Base-by-base conservation (phyloP, 2,888 invertebrate genomes). In the Xestobium rufovillosum region DNA sequence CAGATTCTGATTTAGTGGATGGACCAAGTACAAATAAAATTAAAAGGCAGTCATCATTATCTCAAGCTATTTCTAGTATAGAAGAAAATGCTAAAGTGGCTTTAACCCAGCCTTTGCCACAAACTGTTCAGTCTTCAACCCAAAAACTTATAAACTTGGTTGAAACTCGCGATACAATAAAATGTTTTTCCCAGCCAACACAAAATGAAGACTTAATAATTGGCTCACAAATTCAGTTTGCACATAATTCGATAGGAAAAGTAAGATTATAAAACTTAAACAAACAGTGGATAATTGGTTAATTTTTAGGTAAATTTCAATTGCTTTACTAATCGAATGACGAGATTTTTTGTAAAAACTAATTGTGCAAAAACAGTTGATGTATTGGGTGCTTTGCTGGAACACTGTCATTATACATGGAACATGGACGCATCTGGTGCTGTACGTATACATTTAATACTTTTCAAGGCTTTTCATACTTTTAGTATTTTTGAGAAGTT, bases 261-360 rank as follows among this genome's bases (percentile, higher is more conserved):
- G 56, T 54, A 44, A 35, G 33, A 41, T 33, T 26, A 11, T n/a
- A n/a, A n/a, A n/a, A n/a, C n/a, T n/a, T n/a, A n/a, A n/a, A n/a
- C n/a, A n/a, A n/a, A n/a, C n/a, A n/a, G n/a, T n/a, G n/a, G n/a
- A n/a, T n/a, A n/a, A n/a, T n/a, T n/a, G n/a, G n/a, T n/a, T n/a
- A n/a, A n/a, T 40, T 65, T 65, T 40, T 68, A 82, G 74, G 80
- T 78, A 51, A 73, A 76, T 34, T 76, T 86, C 65, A 84, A 88
- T 65, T 76, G 78, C 54, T 68, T 92, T 55, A 89, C 89, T 30
- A 80, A 85, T 41, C 78, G 96, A 53, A 85, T 95, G 89, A 95
- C 96, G 29, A 76, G 96, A 51, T 90, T 95, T 69, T 88, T 89
- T 68, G 83, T 92, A 36, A 77, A 73, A 37, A 79, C 78, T 14